Percentiles rank a stretch among this genome's conserved stretches.
Evolutionary conservation across 2,888 invertebrate species (phyloP).

Genomic region (Caenorhabditis wallacei): DNA sequence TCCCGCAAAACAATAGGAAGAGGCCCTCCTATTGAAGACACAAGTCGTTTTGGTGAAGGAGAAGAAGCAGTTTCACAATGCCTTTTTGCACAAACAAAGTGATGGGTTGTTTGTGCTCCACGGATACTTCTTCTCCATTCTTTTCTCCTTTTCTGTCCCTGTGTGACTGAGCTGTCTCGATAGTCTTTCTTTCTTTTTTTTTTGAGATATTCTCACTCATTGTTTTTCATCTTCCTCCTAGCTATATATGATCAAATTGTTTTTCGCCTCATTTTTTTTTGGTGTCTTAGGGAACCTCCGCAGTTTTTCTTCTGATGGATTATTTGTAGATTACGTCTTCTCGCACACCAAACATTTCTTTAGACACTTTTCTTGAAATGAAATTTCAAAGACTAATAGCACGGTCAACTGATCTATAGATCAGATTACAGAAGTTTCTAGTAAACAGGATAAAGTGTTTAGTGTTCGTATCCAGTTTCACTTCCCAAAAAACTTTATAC

Average conservation of each 20-base stretch:
- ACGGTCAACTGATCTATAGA: neutral
- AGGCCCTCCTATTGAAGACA: conserved; percentile 1
- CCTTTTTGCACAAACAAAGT: conserved; percentile 58
- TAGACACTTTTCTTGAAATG: neutral
- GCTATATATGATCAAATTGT: conserved; percentile 2
- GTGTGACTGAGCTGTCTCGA: conserved; percentile 24
- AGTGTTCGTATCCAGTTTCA: conserved; percentile 5
- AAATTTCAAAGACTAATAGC: neutral
- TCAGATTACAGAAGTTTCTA: conserved; percentile 27
- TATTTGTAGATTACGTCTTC: conserved; percentile 4
- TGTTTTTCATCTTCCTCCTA: conserved; percentile 20
- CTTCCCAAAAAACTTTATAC: neutral
- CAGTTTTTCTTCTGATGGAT: neutral
- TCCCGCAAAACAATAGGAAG: conserved; percentile 35
- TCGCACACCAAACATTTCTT: conserved; percentile 2
- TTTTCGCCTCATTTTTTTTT: neutral
- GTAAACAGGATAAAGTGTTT: conserved; percentile 12
- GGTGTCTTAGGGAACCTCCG: neutral
- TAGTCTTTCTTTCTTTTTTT: conserved; percentile 9
- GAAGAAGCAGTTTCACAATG: conserved; percentile 40
- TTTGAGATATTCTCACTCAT: conserved; percentile 23
- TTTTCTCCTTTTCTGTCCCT: conserved; percentile 36
- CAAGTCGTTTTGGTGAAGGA: conserved; percentile 17
- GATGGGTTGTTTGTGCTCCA: conserved; percentile 57
- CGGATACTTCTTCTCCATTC: conserved; percentile 48